phyloP scores from a whole-genome alignment of 2,797 vertebrate species.

The Sebastes cheni region DNA sequence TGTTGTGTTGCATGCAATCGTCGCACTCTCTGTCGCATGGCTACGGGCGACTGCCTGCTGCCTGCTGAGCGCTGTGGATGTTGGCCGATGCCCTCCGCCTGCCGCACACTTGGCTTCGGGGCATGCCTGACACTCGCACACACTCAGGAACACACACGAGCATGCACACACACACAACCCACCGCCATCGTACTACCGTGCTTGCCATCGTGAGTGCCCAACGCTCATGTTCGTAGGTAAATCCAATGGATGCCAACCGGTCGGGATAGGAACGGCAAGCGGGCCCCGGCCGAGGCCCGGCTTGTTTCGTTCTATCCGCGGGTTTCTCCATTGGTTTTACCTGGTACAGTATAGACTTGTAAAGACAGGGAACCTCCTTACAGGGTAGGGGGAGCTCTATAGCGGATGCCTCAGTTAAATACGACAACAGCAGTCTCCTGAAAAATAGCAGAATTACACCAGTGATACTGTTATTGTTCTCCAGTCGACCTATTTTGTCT shows the following conservation, averaged over 20 bases:
- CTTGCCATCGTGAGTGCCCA: slow-evolving; percentile 79
- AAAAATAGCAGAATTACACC: slow-evolving; percentile 63
- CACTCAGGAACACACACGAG: slow-evolving; percentile 59
- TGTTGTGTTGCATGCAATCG: slow-evolving; percentile 66
- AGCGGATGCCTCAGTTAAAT: slow-evolving; percentile 63
- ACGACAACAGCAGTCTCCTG: slow-evolving; percentile 69
- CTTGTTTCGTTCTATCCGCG: slow-evolving; percentile 69
- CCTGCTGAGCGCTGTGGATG: slow-evolving; percentile 69
- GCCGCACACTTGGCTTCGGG: slow-evolving; percentile 53
- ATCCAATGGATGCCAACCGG: slow-evolving; percentile 67
- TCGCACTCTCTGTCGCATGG: slow-evolving; percentile 76
- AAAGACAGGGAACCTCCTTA: slow-evolving; percentile 77
- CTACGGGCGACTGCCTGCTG: slow-evolving; percentile 56
- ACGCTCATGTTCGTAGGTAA: slow-evolving; percentile 80
- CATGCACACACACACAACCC: slow-evolving; percentile 57
- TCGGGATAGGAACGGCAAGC: slow-evolving; percentile 63
- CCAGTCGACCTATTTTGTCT: slow-evolving; percentile 73
- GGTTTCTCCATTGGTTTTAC: slow-evolving; percentile 78
- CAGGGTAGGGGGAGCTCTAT: slow-evolving; percentile 85
- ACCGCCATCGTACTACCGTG: slow-evolving; percentile 63
- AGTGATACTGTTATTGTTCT: slow-evolving; percentile 77
- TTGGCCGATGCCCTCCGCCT: slow-evolving; percentile 70
- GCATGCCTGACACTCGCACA: slow-evolving; percentile 71
- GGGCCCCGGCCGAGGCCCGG: slow-evolving; percentile 10
- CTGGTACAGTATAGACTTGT: slow-evolving; percentile 59